Base-by-base conservation (phyloP, 2,888 invertebrate genomes). In the Leucophenga montana region DNA sequence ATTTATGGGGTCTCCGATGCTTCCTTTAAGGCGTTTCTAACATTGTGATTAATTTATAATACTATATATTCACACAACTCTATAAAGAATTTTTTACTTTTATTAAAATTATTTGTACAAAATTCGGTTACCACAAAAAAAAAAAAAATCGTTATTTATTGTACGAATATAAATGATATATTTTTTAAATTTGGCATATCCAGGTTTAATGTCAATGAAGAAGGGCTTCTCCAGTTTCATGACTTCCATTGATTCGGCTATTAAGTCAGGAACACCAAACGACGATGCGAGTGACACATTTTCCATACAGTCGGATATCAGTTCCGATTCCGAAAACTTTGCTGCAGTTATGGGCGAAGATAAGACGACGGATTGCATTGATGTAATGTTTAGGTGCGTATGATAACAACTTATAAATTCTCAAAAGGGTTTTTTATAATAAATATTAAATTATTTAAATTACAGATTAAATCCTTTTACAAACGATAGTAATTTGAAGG, bases 261-360 rank as follows among this genome's bases (percentile, higher is more conserved):
- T 94, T 69, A 94, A 94, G 75, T 90, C 92, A 2, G 92, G 91
- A 57, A 91, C 93, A 0, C 83, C 85, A 48, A 87, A 82, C 65
- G 95, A 95, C 84, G 94, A 94, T 71, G 92, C 92, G 66, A 94
- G 94, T 82, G 94, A 95, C 84, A 93, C 93, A 0, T 89, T 93
- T 75, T 94, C 94, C 0, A 91, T 94, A 78, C 91, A 92, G 78
- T 96, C 96, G 77, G 96, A 96, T 73, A 93, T 93, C 46, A 95
- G 95, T 77, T 95, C 95, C 0, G 97, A 97, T 89, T 96, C 95
- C 75, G 95, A 95, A 82, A 94, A 95, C 78, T 96, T 93, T 85
- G 92, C 95, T n/a, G 91, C 94, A 59, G 92, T 95, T 0, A 90
- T 94, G 77, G 92, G 92, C 48, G 91, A 90, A 72, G 91, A 90